Evolutionary conservation across 2,797 vertebrate genomes (phyloP), one percentile per base, ranked within the genome.

Genomic region (Leontocebus nigricollis): DNA sequence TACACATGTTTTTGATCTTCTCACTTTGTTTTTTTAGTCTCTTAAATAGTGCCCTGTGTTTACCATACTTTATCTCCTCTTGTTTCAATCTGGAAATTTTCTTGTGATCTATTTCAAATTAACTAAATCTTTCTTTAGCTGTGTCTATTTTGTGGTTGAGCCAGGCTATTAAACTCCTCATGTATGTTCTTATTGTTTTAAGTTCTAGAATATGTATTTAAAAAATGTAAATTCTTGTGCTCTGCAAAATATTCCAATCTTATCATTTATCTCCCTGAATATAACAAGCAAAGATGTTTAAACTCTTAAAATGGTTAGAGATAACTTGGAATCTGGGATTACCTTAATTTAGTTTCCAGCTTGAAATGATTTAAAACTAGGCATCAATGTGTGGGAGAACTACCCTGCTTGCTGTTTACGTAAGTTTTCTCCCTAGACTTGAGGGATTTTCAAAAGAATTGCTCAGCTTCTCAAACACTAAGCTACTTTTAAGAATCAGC

Each of bases 311-410:
- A 22, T 0, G 5, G 13, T 17, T 82, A 46, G 14, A 48, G 39
- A 10, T 88, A 8, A 88, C 6, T 39, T 75, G 33, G 24, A 27
- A 82, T 75, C 46, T 64, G 30, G 17, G 6, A 44, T 83, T 9
- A 48, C 9, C 5, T 93, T 57, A 46, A 75, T 81, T 90, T 70
- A 61, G 7, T 90, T 90, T 94, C 46, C 33, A 36, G 33, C 55
- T 75, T 92, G 36, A 75, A 33, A 76, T 86, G 12, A 84, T 70
- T 67, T 94, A 41, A 95, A 85, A 95, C 46, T 39, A 85, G 75
- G 41, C 61, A 48, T 39, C 59, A 57, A 5, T 61, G 70, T 30
- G 12, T 50, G 30, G 55, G 55, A 80, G 9, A 91, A 5, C 22
- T 39, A 41, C 59, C 59, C 5, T 22, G 33, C 9, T 59, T 17